Evolutionary conservation across 2,113 vertebrate genomes (phyloP), one percentile per base, ranked within the genome.

Genomic region (Manacus vitellinus): DNA sequence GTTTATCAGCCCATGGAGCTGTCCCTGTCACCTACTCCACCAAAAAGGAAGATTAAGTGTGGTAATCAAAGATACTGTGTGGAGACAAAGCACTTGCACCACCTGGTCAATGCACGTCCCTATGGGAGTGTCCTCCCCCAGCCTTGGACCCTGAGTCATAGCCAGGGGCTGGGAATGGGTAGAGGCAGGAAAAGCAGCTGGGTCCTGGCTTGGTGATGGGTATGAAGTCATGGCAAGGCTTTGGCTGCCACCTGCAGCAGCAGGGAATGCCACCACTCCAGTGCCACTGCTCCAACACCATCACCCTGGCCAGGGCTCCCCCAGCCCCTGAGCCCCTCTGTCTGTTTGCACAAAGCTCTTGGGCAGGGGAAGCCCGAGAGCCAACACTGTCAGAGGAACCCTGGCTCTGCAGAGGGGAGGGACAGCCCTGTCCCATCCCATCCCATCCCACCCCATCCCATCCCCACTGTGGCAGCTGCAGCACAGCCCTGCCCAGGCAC

Each of bases 401-500:
- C 76, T 23, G 25, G 75, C 41, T 85, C 41, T 72, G 31, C 21
- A 9, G 9, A 67, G 72, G 14, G 28, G 37, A 79, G 49, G 25
- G 21, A 43, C 25, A n/a, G n/a, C 16, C 46, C 68, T 5, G 1
- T 43, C 31, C 55, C 35, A 2, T 30, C 28, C 58, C 14, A 17
- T 28, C 35, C n/a, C n/a, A 25, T 19, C 37, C 59, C 35, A 7
- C 12, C 39, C 70, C 52, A 15, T 30, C 62, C 78, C 62, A 24
- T 44, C 49, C 58, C 74, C 24, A 15, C 37, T 52, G 74, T 37
- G 17, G 62, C 67, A 35, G 77, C 90, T 39, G 77, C 94, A 75
- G 47, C 16, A 46, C 87, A 89, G 82, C 91, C 81, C 95, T 92
- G 78, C 89, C 97, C 95, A 74, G 79, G 94, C 66, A 37, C 96